These are phyloP conservation scores for Uria lomvia DNA, from an alignment of 2,113 vertebrate genomes.

Conservation along the genomic window DNA sequence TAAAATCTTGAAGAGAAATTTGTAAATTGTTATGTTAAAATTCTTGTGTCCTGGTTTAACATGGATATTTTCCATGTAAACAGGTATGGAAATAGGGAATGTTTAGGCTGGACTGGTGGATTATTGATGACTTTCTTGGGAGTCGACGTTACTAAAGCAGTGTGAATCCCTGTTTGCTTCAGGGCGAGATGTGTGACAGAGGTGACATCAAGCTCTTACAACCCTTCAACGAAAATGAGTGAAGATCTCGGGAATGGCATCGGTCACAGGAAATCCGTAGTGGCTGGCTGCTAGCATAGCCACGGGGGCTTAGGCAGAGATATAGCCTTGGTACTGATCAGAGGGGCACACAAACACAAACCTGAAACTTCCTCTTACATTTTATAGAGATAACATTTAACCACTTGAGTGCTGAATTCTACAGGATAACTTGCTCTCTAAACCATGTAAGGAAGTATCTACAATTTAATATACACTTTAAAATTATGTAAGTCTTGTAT, in stretches of 20 bases:
- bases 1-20: constrained; percentile 69
- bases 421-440: constrained; percentile 73
- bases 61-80: constrained; percentile 84
- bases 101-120: constrained; percentile 89
- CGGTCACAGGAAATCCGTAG: constrained; percentile 97
- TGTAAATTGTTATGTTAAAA: constrained; percentile 74
- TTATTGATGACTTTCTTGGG: constrained; percentile 90
- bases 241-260: constrained; percentile 99
- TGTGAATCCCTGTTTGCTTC: constrained; percentile 99
- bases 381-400: constrained; percentile 75
- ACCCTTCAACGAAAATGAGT: constrained; percentile 94
- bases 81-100: constrained; percentile 86
- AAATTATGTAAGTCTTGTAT: constrained; percentile 74
- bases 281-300: constrained; percentile 90
- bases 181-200: constrained; percentile 99
- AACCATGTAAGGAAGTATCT: constrained; percentile 73
- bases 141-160: constrained; percentile 99
- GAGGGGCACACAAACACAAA: constrained; percentile 75
- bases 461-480: constrained; percentile 64
- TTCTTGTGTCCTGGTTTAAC: constrained; percentile 78
- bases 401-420: constrained; percentile 76
- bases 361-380: constrained; percentile 63
- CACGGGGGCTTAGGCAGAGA: constrained; percentile 93
- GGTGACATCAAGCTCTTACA: constrained; percentile 99
- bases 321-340: constrained; percentile 89